A percentile compares a stretch with the other conserved stretches of the same genome.
These are phyloP conservation scores for Ficedula albicollis DNA, from an alignment of 2,797 vertebrate genomes.

Conservation along the genomic window DNA sequence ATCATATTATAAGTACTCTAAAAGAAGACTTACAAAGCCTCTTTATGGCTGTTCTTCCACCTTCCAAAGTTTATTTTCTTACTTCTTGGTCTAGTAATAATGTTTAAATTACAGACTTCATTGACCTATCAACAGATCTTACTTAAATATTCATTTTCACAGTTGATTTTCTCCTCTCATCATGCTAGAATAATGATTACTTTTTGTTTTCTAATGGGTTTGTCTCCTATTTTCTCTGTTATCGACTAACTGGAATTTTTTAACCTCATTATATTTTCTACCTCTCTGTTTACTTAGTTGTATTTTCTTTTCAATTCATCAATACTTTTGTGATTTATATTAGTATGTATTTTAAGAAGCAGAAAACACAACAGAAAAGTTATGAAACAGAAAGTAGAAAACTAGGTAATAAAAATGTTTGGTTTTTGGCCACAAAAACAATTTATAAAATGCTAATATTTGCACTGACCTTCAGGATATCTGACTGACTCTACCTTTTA, in stretches of 20 bases:
- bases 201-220: not conserved
- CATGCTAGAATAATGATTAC: not conserved
- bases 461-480: not conserved
- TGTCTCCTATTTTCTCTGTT: not conserved
- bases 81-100: not conserved
- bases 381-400: not conserved
- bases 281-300: not conserved
- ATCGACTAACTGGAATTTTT: not conserved
- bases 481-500: not conserved
- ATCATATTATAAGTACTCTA: not conserved
- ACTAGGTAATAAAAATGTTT: not conserved
- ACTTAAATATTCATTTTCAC: not conserved
- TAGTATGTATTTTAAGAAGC: not conserved
- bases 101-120: not conserved
- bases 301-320: not conserved
- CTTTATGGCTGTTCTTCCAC: not conserved
- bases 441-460: not conserved
- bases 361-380: not conserved
- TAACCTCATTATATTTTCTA: not conserved
- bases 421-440: not conserved
- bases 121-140: not conserved
- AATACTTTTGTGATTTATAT: not conserved
- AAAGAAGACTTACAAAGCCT: not conserved
- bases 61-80: conserved; percentile 2
- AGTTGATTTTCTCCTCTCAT: not conserved